These are phyloP conservation scores for Sterna hirundo DNA, from an alignment of 2,113 vertebrate genomes.

Conservation along the genomic window DNA sequence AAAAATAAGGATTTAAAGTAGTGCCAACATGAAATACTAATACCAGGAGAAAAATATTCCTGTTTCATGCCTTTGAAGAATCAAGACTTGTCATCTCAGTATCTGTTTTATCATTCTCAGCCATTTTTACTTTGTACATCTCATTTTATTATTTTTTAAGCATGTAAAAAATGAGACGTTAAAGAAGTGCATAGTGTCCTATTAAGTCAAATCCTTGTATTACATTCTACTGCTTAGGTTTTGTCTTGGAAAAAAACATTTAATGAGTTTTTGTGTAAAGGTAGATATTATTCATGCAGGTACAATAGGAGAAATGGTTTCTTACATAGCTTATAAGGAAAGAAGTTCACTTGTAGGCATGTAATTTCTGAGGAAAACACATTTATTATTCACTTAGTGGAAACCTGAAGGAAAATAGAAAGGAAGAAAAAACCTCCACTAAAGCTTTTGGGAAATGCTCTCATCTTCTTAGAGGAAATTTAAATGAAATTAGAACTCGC, in stretches of 20 bases:
- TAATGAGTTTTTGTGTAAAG: slow-evolving; percentile 31
- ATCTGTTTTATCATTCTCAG: neutral
- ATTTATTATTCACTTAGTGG: slow-evolving; percentile 52
- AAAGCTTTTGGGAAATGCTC: slow-evolving; percentile 4
- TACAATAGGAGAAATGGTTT: slow-evolving; percentile 34
- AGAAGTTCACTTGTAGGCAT: slow-evolving; percentile 34
- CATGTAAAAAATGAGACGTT: neutral
- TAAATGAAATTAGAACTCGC: slow-evolving; percentile 28
- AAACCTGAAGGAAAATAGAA: slow-evolving; percentile 38
- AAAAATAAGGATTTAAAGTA: neutral
- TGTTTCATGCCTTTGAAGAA: neutral
- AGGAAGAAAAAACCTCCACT: neutral
- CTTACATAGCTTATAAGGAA: neutral
- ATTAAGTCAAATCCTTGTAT: slow-evolving; percentile 14
- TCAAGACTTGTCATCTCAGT: neutral
- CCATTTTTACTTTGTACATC: neutral
- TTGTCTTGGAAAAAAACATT: neutral
- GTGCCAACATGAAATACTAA: neutral
- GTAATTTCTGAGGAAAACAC: slow-evolving; percentile 49
- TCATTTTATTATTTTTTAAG: slow-evolving; percentile 10
- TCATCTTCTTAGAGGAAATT: slow-evolving; percentile 27
- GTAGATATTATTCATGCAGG: slow-evolving; percentile 40
- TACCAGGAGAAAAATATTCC: neutral
- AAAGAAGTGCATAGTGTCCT: neutral
- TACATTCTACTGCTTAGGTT: slow-evolving; percentile 1